Percentiles rank a stretch among this genome's conserved stretches.
phyloP scores from a whole-genome alignment of 2,113 vertebrate genomes.

The Hemichromis elongatus region DNA sequence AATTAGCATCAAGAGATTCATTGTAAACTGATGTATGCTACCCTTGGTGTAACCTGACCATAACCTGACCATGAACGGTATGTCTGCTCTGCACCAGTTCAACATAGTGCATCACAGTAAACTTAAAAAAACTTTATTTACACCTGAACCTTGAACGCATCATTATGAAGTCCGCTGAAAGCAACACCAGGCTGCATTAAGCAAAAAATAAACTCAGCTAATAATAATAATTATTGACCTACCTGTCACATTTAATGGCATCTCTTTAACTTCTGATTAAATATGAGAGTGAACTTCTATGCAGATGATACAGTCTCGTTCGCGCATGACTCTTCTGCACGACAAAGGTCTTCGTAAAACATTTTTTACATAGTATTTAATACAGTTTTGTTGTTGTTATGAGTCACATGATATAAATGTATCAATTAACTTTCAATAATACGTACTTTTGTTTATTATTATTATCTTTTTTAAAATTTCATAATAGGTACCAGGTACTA shows the following conservation, averaged over 20 bases:
- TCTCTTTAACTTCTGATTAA: background rate
- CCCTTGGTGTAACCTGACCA: background rate
- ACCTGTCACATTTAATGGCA: background rate
- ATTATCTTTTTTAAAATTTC: background rate
- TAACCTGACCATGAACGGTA: background rate
- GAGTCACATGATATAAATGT: background rate
- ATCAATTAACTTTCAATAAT: background rate
- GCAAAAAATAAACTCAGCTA: background rate
- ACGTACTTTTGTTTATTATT: background rate
- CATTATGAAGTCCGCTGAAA: background rate
- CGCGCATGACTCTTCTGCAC: background rate
- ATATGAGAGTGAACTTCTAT: background rate
- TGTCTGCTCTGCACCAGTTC: background rate
- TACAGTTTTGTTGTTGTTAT: background rate
- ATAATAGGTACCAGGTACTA: background rate
- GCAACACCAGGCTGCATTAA: background rate
- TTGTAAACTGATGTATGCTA: background rate
- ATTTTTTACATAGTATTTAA: background rate
- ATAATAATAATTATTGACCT: background rate
- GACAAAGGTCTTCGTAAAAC: background rate
- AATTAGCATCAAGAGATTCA: background rate
- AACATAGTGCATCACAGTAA: background rate
- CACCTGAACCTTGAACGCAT: background rate
- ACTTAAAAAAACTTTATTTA: background rate
- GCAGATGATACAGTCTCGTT: background rate